Conservation (phyloP, 1,140 invertebrate genomes). For the Lysiphlebus fabarum region DNA sequence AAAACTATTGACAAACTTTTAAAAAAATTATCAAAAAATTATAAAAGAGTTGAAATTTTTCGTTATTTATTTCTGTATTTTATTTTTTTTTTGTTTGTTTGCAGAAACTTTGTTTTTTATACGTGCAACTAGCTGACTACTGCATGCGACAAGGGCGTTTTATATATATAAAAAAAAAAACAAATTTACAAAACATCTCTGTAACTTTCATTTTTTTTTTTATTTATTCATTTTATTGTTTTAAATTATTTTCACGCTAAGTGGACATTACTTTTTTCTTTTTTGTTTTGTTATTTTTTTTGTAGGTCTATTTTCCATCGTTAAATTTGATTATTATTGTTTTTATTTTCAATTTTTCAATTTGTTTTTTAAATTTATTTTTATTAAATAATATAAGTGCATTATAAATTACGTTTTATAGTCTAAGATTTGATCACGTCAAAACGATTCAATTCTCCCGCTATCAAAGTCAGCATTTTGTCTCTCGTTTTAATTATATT, state of each 20-base stretch:
- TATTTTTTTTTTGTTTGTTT: conserved; percentile 45
- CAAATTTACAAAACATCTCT: conserved; percentile 34
- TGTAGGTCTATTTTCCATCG: conserved; percentile 28
- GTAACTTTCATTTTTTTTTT: conserved; percentile 28
- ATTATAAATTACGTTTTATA: conserved; percentile 48
- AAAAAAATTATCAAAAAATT: no score
- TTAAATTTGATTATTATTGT: conserved; percentile 36
- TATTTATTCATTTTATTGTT: conserved; percentile 30
- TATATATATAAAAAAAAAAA: conserved; percentile 21
- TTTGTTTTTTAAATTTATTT: conserved; percentile 33
- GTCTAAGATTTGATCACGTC: conserved; percentile 41
- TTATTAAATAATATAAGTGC: conserved; percentile 39
- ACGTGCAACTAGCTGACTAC: conserved; percentile 55
- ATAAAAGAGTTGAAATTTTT: no score
- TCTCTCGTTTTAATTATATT: background rate
- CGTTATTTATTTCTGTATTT: no score
- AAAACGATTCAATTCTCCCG: conserved; percentile 36
- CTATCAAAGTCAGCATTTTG: background rate
- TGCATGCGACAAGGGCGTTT: conserved; percentile 46
- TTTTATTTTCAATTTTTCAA: conserved; percentile 22
- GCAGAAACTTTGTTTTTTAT: no score
- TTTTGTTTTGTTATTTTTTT: conserved; percentile 31
- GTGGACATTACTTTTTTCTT: conserved; percentile 1
- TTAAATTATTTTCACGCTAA: conserved; percentile 27
- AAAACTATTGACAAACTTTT: no score